Percentiles rank a stretch among this genome's conserved stretches.
These are phyloP conservation scores for Acrobeloides nanus DNA, from an alignment of 2,888 invertebrate species.

Conservation along the genomic window DNA sequence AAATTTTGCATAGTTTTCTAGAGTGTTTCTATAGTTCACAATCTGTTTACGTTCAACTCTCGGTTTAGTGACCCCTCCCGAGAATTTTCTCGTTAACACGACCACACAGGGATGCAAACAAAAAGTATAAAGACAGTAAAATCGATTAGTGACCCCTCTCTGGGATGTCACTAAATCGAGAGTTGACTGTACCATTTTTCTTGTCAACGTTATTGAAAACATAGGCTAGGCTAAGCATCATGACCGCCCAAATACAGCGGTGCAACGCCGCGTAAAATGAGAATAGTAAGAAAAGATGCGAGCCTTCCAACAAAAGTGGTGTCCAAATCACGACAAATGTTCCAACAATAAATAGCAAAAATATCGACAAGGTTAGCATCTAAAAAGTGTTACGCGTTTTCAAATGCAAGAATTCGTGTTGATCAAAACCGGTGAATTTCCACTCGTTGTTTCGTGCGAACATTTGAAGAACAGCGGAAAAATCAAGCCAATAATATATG, in stretches of 20 bases:
- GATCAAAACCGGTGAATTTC: not conserved
- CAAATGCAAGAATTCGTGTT: not conserved
- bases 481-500: constrained; percentile 21
- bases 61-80: no score
- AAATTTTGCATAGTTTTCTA: not conserved
- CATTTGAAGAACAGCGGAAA: constrained; percentile 9
- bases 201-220: constrained; percentile 17
- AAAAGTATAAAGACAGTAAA: no score
- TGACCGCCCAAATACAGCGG: constrained; percentile 37
- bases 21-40: constrained; percentile 2
- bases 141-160: no score
- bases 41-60: not conserved
- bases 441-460: not conserved
- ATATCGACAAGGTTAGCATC: constrained; percentile 8
- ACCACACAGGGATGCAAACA: no score
- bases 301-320: constrained; percentile 14
- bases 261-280: constrained; percentile 39
- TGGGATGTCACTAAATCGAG: constrained; percentile 4
- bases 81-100: no score
- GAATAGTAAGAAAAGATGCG: constrained; percentile 14
- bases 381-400: not conserved
- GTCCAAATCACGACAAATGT: constrained; percentile 18
- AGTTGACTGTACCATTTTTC: constrained; percentile 14
- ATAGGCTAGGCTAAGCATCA: constrained; percentile 32
- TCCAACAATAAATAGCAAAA: not conserved